Base-by-base conservation (phyloP, 2,888 invertebrate genomes). In the Orthonychiurus folsomi region DNA sequence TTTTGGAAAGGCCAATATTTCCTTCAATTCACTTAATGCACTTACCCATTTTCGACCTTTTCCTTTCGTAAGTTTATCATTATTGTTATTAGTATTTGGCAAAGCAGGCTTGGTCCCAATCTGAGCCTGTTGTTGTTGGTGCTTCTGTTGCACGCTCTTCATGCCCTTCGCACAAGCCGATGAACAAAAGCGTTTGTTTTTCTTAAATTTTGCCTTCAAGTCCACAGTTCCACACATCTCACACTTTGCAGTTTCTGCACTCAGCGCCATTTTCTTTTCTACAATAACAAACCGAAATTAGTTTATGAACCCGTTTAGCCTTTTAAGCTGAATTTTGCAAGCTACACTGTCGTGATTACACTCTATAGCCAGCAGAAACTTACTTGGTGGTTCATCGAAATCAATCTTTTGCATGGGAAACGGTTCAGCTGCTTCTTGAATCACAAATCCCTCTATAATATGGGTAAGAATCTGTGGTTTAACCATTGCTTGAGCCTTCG, bases 381-480 rank as follows among this genome's bases (percentile, higher is more conserved):
- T 81, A 87, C 88, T 84, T 57, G 87, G 85, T n/a, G 88, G 88
- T 76, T 89, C 90, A 61, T 87, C 88, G 1, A 78, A 76, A 56
- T 83, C 81, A 78, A 85, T 81, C 57, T 64, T 66, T 20, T 66
- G 66, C 59, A 93, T 90, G 63, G 91, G 89, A 75, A 92, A 92
- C 0, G 92, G 92, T 78, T 91, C 91, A 1, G 86, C 87, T 1
- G 90, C 81, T 80, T 96, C 96, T 77, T 94, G 93, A 71, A 96
- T 95, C 5, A 96, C 90, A 77, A 93, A 95, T 59, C 94, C 95
- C 76, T 94, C 95, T 67, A 96, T 95, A 25, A 95, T 92, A 76
- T 96, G 96, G 0, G 95, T 95, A 59, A 96, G 80, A 5, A 96
- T 91, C 76, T 93, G 93, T 0, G 94, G 94, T 76, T 93, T 94